Percentiles rank a stretch among this genome's conserved stretches.
phyloP scores from a whole-genome alignment of 37 sponge, comb jelly and placozoan species.

The Halisarca cf. caerulea region DNA sequence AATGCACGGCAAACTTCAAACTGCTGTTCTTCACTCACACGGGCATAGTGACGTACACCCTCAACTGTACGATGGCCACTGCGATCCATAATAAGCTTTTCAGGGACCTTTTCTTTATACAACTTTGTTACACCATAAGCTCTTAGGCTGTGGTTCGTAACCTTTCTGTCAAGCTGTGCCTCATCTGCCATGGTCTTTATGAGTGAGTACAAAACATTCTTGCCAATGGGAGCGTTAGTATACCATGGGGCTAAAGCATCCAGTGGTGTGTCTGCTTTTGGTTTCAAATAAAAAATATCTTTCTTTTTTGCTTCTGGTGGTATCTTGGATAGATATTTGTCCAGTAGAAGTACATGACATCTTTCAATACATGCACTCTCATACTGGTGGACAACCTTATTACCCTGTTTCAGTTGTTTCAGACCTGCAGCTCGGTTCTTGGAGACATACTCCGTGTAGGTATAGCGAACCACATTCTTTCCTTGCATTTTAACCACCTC shows the following conservation, averaged over 20 bases:
- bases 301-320: slow-evolving; percentile 2
- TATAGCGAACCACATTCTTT: background rate
- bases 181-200: background rate
- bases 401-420: background rate
- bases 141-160: background rate
- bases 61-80: slow-evolving; percentile 3
- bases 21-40: background rate
- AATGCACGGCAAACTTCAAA: background rate
- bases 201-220: background rate
- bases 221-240: background rate
- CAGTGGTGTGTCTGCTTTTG: background rate
- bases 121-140: slow-evolving; percentile 24
- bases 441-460: slow-evolving; percentile 25
- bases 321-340: background rate
- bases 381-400: slow-evolving; percentile 32
- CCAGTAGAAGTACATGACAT: background rate
- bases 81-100: slow-evolving; percentile 9
- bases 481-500: slow-evolving; percentile 18
- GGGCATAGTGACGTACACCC: background rate
- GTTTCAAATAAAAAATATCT: slow-evolving; percentile 1
- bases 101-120: background rate
- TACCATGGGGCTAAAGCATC: slow-evolving; percentile 8
- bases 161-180: background rate
- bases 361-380: slow-evolving; percentile 2
- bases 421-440: slow-evolving; percentile 32